These are phyloP conservation scores for Diadumene lineata DNA, from an alignment of 92 coral and sea anemone genomes.

Conservation along the genomic window DNA sequence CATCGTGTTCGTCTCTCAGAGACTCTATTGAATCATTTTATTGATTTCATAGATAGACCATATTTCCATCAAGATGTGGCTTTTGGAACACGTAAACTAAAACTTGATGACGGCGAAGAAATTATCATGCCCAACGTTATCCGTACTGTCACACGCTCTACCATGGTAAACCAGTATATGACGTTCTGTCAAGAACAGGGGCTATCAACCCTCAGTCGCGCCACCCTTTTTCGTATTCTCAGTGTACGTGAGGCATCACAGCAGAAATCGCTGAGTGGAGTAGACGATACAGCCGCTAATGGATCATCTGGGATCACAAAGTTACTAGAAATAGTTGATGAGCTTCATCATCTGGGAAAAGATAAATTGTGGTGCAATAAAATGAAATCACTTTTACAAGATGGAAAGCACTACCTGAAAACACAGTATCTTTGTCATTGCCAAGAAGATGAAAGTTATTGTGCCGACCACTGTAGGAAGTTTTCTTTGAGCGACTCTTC, in stretches of 20 bases:
- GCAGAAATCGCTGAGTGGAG: conserved; percentile 49
- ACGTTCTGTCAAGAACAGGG: conserved; percentile 50
- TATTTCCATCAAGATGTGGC: conserved; percentile 57
- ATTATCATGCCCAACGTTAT: conserved; percentile 51
- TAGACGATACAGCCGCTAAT: conserved; percentile 70
- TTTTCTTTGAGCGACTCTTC: conserved; percentile 29
- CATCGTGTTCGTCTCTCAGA: conserved; percentile 45
- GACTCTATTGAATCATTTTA: conserved; percentile 49
- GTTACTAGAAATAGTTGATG: conserved; percentile 40
- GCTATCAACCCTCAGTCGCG: conserved; percentile 38
- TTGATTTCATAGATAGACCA: conserved; percentile 46
- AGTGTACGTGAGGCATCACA: conserved; percentile 62
- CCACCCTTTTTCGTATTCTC: conserved; percentile 48
- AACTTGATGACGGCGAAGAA: conserved; percentile 49
- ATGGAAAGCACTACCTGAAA: conserved; percentile 43
- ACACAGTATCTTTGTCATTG: conserved; percentile 44
- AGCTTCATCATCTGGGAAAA: conserved; percentile 30
- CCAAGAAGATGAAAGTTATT: conserved; percentile 22
- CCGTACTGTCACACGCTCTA: conserved; percentile 60
- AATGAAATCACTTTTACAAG: conserved; percentile 14
- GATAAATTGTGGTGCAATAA: conserved; percentile 16
- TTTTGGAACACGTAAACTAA: conserved; percentile 50
- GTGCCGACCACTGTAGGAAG: conserved; percentile 26
- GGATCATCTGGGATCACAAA: conserved; percentile 60
- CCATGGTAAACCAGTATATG: conserved; percentile 53